phyloP scores from a whole-genome alignment of 2,113 vertebrate species.

The Corythoichthys intestinalis region DNA sequence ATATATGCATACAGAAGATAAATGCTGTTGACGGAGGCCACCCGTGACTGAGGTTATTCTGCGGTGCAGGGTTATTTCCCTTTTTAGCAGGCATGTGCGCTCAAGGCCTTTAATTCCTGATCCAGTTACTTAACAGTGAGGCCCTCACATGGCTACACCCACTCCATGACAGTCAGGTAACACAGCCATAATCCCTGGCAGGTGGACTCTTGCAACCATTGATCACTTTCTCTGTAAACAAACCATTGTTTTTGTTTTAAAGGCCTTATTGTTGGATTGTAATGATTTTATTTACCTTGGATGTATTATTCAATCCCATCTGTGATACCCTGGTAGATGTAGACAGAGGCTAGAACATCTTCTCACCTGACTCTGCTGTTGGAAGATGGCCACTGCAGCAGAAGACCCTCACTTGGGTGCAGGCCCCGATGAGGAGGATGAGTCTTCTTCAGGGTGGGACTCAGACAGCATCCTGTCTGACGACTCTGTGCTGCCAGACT shows the following conservation, averaged over 20 bases:
- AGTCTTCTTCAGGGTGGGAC: constrained; percentile 47
- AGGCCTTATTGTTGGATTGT: neutral
- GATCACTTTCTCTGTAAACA: constrained; percentile 14
- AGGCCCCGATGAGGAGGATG: constrained; percentile 47
- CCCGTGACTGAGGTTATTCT: constrained; percentile 49
- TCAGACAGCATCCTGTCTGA: constrained; percentile 72
- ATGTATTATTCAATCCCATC: neutral
- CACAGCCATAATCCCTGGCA: constrained; percentile 28
- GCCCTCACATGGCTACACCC: constrained; percentile 25
- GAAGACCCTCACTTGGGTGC: constrained; percentile 50
- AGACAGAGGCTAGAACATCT: constrained; percentile 8
- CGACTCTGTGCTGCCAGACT: constrained; percentile 72
- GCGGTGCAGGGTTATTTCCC: constrained; percentile 35
- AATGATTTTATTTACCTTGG: neutral
- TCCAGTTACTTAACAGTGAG: constrained; percentile 59
- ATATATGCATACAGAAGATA: neutral
- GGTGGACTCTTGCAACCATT: constrained; percentile 8
- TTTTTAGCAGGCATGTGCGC: constrained; percentile 43
- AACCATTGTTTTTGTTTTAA: neutral
- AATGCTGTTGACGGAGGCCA: neutral
- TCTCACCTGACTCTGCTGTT: constrained; percentile 26
- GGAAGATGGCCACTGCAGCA: constrained; percentile 54
- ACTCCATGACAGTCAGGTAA: constrained; percentile 27
- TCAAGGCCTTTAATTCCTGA: constrained; percentile 53
- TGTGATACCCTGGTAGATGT: constrained; percentile 36